Evolutionary conservation across 2,888 invertebrate genomes (phyloP), one percentile per base, ranked within the genome.

Genomic region (Byasa hedistus): DNA sequence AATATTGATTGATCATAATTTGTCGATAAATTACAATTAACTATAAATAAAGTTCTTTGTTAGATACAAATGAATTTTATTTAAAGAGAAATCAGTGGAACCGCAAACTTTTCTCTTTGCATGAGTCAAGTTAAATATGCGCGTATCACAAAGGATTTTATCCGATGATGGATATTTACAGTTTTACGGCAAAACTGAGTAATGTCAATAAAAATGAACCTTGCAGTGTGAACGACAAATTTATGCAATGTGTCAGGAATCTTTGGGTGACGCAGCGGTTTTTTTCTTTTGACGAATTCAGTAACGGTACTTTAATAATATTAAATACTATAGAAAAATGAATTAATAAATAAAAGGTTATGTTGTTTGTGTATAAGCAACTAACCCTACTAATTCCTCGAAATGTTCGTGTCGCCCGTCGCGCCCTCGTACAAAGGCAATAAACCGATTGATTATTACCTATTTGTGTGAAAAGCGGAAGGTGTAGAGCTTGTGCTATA

Each of bases 361-460:
- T 39, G 39, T 39, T 39, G 39, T 12, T 15, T 39, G 39, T 39
- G 39, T 39, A 15, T 39, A 12, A 12, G 39, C 39, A 12, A 15
- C 39, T 39, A 39, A 39, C 39, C 39, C 23, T 82, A 80, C 12
- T 22, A 23, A 54, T 91, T 90, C 91, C 76, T 72, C 87, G 91
- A 91, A 91, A 78, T 86, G 80, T 83, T 79, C 72, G 70, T 73
- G 57, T 69, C 70, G 71, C 68, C 61, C 68, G 66, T 81, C 82
- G 80, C 82, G 83, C 84, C 85, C 84, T 81, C 84, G 85, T 84
- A 80, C 77, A 79, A n/a, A 81, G 82, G 89, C 87, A 88, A 91
- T 91, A 91, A 91, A 89, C 85, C 88, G 84, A 91, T 91, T 89
- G 91, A 91, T 91, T 90, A 90, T 91, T 91, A 89, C 89, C 85